A percentile compares a stretch with the other conserved stretches of the same genome.
Conservation (phyloP, 1,140 invertebrate species). For the Bombus impatiens region DNA sequence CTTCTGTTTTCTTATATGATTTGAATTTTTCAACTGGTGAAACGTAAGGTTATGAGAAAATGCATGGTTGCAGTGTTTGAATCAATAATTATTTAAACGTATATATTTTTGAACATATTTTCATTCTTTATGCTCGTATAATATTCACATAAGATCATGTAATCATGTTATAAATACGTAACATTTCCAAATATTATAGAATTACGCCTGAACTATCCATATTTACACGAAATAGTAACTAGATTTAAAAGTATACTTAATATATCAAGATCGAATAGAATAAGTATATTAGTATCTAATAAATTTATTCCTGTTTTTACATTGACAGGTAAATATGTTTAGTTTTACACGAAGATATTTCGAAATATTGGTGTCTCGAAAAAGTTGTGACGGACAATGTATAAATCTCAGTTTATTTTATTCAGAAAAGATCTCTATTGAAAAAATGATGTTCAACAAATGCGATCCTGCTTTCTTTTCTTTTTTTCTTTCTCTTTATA, state of each 20-base stretch:
- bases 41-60: conserved; percentile 10
- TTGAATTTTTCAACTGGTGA: not conserved
- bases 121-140: conserved; percentile 43
- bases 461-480: no score
- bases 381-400: conserved; percentile 19
- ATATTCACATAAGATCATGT: conserved; percentile 34
- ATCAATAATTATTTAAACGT: conserved; percentile 41
- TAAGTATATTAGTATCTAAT: conserved; percentile 47
- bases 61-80: not conserved
- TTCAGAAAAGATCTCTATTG: not conserved
- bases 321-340: conserved; percentile 29
- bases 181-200: conserved; percentile 36
- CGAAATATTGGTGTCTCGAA: conserved; percentile 28
- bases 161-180: conserved; percentile 51
- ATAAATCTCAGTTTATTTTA: not conserved
- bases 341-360: conserved; percentile 42
- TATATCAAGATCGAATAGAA: conserved; percentile 45
- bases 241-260: conserved; percentile 38
- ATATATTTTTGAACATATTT: conserved; percentile 38
- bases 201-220: conserved; percentile 42
- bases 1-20: not conserved
- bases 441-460: not conserved
- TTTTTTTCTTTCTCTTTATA: conserved; percentile 6
- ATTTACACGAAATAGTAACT: conserved; percentile 50
- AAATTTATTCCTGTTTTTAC: conserved; percentile 42